These are phyloP conservation scores for Eidolon helvum DNA, from an alignment of 2,113 vertebrate genomes.

Conservation along the genomic window DNA sequence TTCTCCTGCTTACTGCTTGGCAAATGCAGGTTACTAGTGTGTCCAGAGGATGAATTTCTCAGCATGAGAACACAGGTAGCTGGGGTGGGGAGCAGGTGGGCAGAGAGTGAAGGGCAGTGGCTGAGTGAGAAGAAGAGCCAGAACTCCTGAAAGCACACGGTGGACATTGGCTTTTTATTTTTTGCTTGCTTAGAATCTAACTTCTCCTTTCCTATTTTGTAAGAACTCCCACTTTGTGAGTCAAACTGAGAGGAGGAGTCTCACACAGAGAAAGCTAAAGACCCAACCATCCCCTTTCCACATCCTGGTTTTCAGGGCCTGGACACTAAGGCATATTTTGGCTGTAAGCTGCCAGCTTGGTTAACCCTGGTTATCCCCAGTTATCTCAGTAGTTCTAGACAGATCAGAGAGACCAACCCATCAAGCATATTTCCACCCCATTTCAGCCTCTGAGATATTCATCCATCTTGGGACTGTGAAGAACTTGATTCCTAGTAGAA, in stretches of 20 bases:
- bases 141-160: not conserved
- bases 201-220: not conserved
- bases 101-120: not conserved
- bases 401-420: not conserved
- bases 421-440: not conserved
- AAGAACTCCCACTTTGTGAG: not conserved
- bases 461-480: accelerated
- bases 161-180: not conserved
- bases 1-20: too few species aligned
- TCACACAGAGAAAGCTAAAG: not conserved
- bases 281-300: not conserved
- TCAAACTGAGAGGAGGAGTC: not conserved
- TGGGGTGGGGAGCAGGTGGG: not conserved
- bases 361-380: not conserved
- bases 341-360: not conserved
- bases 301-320: not conserved
- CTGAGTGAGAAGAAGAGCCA: not conserved
- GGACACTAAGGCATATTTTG: not conserved
- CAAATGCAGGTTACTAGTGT: not conserved
- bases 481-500: not conserved
- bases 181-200: not conserved
- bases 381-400: not conserved
- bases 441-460: not conserved
- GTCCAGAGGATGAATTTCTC: not conserved
- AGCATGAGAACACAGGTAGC: not conserved